These are phyloP conservation scores for Todiramphus saurophagus DNA, from an alignment of 2,113 vertebrate species.

Conservation along the genomic window DNA sequence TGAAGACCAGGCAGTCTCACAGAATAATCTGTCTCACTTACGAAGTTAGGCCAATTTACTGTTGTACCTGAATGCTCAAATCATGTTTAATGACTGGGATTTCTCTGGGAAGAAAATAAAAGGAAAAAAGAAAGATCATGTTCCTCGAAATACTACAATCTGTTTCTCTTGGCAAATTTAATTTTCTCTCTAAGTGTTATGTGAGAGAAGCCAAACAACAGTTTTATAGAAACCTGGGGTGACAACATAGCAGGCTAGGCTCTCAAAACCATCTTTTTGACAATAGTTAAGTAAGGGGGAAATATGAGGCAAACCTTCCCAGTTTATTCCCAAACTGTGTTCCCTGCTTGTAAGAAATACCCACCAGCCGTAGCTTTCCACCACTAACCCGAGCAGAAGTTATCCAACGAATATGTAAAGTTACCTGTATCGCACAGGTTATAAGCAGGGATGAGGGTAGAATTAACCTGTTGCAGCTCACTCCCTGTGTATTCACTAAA, in stretches of 20 bases:
- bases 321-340: background rate
- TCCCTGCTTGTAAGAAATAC: background rate
- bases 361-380: background rate
- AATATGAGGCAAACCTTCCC: background rate
- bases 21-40: background rate
- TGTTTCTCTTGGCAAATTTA: constrained; percentile 28
- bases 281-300: background rate
- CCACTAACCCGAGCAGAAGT: background rate
- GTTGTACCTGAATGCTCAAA: constrained; percentile 37
- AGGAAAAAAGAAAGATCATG: background rate
- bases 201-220: background rate
- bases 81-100: constrained; percentile 40
- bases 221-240: background rate
- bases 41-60: background rate
- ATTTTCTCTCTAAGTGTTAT: constrained; percentile 17
- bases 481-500: background rate
- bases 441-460: background rate
- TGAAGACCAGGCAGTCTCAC: background rate
- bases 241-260: background rate
- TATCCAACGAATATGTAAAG: background rate
- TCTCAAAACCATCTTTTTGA: background rate
- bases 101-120: background rate
- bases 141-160: constrained; percentile 16
- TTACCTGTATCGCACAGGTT: background rate
- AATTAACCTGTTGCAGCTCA: background rate